Evolutionary conservation across 2,797 vertebrate species (phyloP).

Genomic region (Sus cebifrons): DNA sequence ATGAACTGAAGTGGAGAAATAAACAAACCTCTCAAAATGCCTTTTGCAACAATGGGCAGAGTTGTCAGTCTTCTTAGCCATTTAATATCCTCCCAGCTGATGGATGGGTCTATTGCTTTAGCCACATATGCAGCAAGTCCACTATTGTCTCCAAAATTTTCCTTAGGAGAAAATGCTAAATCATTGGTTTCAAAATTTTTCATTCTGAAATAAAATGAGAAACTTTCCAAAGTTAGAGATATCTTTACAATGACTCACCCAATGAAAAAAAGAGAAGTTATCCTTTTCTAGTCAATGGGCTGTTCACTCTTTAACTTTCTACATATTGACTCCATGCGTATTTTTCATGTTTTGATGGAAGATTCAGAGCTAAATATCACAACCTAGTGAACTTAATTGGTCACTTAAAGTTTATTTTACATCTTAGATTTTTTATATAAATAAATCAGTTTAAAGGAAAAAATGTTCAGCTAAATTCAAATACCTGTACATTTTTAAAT

Average conservation of each 20-base stretch:
- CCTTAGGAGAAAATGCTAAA: constrained; percentile 93
- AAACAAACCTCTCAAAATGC: constrained; percentile 93
- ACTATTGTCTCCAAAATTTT: constrained; percentile 94
- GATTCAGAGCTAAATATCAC: neutral
- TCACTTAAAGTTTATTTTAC: constrained; percentile 46
- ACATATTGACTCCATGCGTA: neutral
- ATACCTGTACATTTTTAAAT: constrained; percentile 13
- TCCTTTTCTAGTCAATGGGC: neutral
- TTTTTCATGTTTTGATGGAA: constrained; percentile 33
- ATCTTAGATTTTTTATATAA: constrained; percentile 9
- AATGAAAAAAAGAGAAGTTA: constrained; percentile 76
- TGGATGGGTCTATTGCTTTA: constrained; percentile 93
- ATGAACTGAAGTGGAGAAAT: constrained; percentile 17
- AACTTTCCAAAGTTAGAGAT: neutral
- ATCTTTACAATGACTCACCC: neutral
- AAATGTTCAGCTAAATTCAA: neutral
- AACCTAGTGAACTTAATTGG: neutral
- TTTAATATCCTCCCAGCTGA: constrained; percentile 94
- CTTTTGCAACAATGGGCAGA: constrained; percentile 93
- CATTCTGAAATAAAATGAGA: constrained; percentile 91
- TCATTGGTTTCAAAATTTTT: constrained; percentile 95
- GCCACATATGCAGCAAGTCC: constrained; percentile 94
- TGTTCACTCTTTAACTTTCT: neutral
- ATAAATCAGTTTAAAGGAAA: constrained; percentile 38
- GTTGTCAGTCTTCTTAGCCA: constrained; percentile 94